phyloP scores from a whole-genome alignment of 2,888 invertebrate genomes.

The Syritta pipiens region DNA sequence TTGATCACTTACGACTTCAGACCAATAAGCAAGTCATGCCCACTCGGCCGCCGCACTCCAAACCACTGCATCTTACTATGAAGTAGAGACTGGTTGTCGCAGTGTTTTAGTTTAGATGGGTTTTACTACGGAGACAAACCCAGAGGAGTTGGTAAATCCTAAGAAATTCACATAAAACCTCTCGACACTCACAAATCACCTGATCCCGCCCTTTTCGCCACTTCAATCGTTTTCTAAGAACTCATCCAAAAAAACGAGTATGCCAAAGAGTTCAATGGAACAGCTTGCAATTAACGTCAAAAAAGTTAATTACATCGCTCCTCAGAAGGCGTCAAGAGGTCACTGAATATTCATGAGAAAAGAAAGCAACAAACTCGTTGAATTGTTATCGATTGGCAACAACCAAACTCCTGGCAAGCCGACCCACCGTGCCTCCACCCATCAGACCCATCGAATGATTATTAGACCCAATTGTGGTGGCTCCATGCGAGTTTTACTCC shows the following conservation, averaged over 20 bases:
- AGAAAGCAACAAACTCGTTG: background rate
- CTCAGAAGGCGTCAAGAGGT: slow-evolving; percentile 1
- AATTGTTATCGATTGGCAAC: background rate
- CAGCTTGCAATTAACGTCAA: background rate
- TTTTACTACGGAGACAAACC: no score
- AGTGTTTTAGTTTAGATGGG: no score
- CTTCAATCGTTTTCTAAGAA: slow-evolving; percentile 4
- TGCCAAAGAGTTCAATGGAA: background rate
- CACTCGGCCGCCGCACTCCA: no score
- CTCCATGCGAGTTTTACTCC: background rate
- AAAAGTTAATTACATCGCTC: background rate
- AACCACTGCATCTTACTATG: no score
- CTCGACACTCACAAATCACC: slow-evolving; percentile 4
- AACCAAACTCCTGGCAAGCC: no score
- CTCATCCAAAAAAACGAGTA: background rate
- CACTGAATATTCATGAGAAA: background rate
- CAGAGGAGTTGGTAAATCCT: no score
- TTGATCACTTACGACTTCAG: no score
- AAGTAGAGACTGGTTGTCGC: no score
- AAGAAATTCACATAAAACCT: no score
- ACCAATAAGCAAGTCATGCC: no score
- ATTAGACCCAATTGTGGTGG: background rate
- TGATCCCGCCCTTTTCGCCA: background rate
- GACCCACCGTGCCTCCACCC: no score
- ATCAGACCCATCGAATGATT: no score